Evolutionary conservation across 2,888 invertebrate species (phyloP), one percentile per base, ranked within the genome.

Genomic region (Calliopum simillimum): DNA sequence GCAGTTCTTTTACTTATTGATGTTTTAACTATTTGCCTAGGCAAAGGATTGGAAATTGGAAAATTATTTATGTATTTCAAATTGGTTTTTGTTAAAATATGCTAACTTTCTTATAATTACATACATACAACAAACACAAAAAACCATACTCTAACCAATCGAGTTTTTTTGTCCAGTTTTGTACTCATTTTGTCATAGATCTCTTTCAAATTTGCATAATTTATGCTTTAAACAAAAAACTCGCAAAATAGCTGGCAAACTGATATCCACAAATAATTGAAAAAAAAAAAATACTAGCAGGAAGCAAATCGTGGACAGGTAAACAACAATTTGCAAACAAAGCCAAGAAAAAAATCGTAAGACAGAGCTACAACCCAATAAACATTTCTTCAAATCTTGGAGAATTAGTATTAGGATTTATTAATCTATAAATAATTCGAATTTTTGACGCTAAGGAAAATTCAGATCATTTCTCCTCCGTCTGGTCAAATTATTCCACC

Each of bases 371-470:
- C 23, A 67, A 68, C 46, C 61, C 41, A 65, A 69, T 65, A 8
- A 23, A 64, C 68, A 68, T 68, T 56, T 70, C 68, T 68, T 72
- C 68, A 69, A 63, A 72, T 72, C 70, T 64, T 70, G 70, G 70
- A 47, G n/a, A 67, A 33, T 71, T 59, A 53, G 13, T 56, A n/a
- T n/a, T n/a, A n/a, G n/a, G n/a, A n/a, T n/a, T n/a, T n/a, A n/a
- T n/a, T n/a, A n/a, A n/a, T n/a, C n/a, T n/a, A n/a, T n/a, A n/a
- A n/a, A n/a, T n/a, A n/a, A n/a, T n/a, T n/a, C n/a, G n/a, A 16
- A 58, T 33, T 25, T 41, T 58, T 33, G 14, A 25, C 14, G 11
- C 58, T 12, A 41, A 58, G 16, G 58, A 11, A 16, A 58, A 25
- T 11, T 14, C n/a, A 14, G 25, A 58, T 41, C 58, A 33, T n/a